Conservation (phyloP, 2,888 invertebrate species). For the Lumbricus terrestris region DNA sequence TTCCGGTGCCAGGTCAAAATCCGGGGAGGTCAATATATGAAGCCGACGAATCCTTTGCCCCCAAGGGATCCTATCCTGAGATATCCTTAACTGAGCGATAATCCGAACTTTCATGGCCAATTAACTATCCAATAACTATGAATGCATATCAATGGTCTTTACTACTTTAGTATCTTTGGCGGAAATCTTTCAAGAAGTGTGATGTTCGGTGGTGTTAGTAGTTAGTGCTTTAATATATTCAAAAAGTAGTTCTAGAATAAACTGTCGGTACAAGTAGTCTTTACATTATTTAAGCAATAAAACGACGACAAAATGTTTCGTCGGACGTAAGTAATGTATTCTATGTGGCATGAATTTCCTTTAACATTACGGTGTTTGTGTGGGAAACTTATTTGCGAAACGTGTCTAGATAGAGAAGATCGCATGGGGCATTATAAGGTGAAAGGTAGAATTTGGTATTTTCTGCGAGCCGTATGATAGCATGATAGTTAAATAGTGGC, state of each 20-base stretch:
- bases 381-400: neutral
- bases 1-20: too few species aligned
- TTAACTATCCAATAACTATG: too few species aligned
- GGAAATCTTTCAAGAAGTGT: neutral
- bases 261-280: neutral
- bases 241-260: neutral
- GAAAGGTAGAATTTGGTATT: neutral
- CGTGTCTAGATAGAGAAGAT: neutral
- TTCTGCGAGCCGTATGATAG: neutral
- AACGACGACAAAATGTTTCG: neutral
- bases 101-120: too few species aligned
- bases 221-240: neutral
- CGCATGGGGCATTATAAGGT: neutral
- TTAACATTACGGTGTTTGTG: neutral
- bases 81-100: too few species aligned
- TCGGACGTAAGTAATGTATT: neutral
- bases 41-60: too few species aligned
- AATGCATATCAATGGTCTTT: neutral
- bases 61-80: too few species aligned
- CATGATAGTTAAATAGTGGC: too few species aligned
- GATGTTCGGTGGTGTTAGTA: neutral
- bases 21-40: too few species aligned
- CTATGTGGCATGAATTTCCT: neutral
- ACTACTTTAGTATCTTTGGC: neutral
- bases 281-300: neutral